Percentiles rank a stretch among this genome's conserved stretches.
These are phyloP conservation scores for Cecidostiba fungosa DNA, from an alignment of 2,888 invertebrate species.

Conservation along the genomic window DNA sequence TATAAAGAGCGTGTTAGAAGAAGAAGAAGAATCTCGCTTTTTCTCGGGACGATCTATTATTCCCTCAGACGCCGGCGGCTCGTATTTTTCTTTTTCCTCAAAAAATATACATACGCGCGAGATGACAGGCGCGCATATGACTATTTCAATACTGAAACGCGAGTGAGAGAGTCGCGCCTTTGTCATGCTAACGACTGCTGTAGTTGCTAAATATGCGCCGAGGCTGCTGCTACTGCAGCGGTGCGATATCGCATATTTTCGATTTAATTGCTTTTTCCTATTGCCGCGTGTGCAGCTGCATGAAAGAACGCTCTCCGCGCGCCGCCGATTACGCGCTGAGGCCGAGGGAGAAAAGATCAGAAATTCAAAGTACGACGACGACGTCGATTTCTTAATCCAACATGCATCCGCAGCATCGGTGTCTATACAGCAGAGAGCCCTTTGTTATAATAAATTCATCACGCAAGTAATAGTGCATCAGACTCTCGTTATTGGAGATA, in stretches of 20 bases:
- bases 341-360: constrained; percentile 63
- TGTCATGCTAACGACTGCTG: constrained; percentile 78
- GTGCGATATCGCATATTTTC: constrained; percentile 75
- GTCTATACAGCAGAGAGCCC: no score
- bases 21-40: constrained; percentile 27
- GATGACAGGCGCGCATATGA: constrained; percentile 20
- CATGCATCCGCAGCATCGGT: no score
- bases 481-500: background rate
- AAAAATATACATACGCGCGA: background rate
- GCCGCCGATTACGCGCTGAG: background rate
- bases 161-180: constrained; percentile 67
- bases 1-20: constrained; percentile 36
- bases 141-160: constrained; percentile 45
- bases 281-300: constrained; percentile 66
- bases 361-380: constrained; percentile 70
- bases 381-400: constrained; percentile 45
- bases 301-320: background rate
- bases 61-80: background rate
- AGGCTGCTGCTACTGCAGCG: constrained; percentile 36
- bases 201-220: constrained; percentile 77
- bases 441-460: constrained; percentile 55
- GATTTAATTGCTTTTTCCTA: constrained; percentile 79
- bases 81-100: background rate
- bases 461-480: no score
- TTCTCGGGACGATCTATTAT: background rate